Conservation (phyloP, 2,888 invertebrate genomes). For the Antheraea yamamai region DNA sequence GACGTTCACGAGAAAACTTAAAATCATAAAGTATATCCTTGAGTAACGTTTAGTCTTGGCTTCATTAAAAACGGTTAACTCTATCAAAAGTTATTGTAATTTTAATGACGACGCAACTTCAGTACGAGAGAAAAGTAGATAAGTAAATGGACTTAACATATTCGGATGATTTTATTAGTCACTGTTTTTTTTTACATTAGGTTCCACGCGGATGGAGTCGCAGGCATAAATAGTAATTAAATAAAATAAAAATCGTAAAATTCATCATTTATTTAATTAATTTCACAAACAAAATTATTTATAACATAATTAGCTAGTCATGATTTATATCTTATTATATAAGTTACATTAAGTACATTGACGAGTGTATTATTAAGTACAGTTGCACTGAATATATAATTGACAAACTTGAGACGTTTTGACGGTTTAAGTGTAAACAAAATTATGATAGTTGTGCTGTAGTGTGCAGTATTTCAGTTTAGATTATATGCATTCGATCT, state of each 20-base stretch:
- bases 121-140: no score
- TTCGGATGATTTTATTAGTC: no score
- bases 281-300: slow-evolving; percentile 69
- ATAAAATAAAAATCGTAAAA: slow-evolving; percentile 40
- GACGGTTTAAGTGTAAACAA: slow-evolving; percentile 3
- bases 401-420: slow-evolving; percentile 24
- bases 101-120: no score
- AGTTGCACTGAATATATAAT: slow-evolving; percentile 26
- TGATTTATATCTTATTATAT: slow-evolving; percentile 63
- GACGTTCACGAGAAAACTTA: no score
- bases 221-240: neutral
- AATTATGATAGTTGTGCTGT: neutral
- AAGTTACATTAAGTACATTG: slow-evolving; percentile 58
- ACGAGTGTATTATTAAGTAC: slow-evolving; percentile 23
- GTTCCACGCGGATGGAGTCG: no score
- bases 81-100: no score
- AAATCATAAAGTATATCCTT: no score
- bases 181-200: no score
- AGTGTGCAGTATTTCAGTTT: neutral
- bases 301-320: slow-evolving; percentile 64
- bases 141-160: no score
- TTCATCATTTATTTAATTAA: slow-evolving; percentile 70
- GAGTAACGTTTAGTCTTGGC: no score
- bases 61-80: no score
- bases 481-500: neutral